A percentile compares a stretch with the other conserved stretches of the same genome.
These are phyloP conservation scores for Rhingia rostrata DNA, from an alignment of 2,888 invertebrate species.

Conservation along the genomic window DNA sequence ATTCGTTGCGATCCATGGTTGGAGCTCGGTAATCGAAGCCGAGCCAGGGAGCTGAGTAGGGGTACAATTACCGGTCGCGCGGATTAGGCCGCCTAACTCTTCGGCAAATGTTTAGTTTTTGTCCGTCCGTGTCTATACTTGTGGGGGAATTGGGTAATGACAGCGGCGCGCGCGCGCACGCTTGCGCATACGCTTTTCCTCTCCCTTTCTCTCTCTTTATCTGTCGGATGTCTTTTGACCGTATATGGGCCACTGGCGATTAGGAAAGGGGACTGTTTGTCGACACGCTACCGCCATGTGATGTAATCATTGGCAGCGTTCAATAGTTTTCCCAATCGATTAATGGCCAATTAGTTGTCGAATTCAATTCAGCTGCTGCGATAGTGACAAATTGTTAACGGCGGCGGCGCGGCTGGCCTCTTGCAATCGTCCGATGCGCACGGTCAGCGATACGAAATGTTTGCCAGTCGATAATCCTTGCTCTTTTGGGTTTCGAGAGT, in stretches of 20 bases:
- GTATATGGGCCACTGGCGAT: constrained; percentile 47
- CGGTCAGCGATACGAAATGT: constrained; percentile 44
- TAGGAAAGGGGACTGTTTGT: constrained; percentile 20
- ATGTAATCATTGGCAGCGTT: constrained; percentile 50
- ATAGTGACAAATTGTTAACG: constrained; percentile 61
- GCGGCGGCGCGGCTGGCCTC: neutral
- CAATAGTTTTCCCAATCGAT: constrained; percentile 57
- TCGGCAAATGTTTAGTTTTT: constrained; percentile 33
- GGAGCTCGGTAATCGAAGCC: constrained; percentile 19
- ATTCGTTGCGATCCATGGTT: constrained; percentile 33
- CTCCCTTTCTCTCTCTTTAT: neutral
- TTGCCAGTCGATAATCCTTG: constrained; percentile 26
- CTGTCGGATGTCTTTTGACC: constrained; percentile 39
- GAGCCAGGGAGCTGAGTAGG: neutral
- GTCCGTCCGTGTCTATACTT: constrained; percentile 15
- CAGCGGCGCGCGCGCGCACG: constrained; percentile 17
- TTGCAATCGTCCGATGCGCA: constrained; percentile 13
- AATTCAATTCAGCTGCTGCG: constrained; percentile 61
- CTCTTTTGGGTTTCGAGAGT: constrained; percentile 3
- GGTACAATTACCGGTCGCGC: constrained; percentile 24
- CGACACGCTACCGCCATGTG: constrained; percentile 19
- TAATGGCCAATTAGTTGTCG: constrained; percentile 73
- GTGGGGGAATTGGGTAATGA: constrained; percentile 50
- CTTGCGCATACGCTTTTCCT: neutral
- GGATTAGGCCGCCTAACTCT: constrained; percentile 52